Evolutionary conservation across 2,797 vertebrate genomes (phyloP).

Genomic region (Remorina albescens): DNA sequence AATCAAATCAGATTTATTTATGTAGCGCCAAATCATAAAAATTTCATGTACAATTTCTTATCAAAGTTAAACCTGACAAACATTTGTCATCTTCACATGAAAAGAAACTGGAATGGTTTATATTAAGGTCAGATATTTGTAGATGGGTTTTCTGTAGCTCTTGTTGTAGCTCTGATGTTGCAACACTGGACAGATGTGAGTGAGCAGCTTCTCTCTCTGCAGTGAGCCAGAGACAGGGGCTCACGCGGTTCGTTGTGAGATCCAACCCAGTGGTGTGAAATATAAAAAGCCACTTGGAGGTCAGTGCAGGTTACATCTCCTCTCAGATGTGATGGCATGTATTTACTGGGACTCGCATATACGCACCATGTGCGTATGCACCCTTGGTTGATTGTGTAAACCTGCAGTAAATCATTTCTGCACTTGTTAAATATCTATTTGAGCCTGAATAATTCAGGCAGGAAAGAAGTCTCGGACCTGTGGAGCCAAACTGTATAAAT

Average conservation of each 20-base stretch:
- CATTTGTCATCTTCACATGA: background rate
- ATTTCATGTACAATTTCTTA: too few species aligned
- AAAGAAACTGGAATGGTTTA: background rate
- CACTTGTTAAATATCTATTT: conserved; percentile 1
- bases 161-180: background rate
- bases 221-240: conserved; percentile 3
- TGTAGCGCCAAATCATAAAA: too few species aligned
- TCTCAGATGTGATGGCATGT: conserved; percentile 19
- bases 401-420: background rate
- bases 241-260: conserved; percentile 19
- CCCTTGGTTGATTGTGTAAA: background rate
- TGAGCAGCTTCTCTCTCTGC: background rate
- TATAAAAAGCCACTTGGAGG: conserved; percentile 26
- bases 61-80: too few species aligned
- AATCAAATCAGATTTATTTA: too few species aligned
- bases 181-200: background rate
- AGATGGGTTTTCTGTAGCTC: background rate
- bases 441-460: background rate
- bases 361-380: too few species aligned
- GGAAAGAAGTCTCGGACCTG: too few species aligned
- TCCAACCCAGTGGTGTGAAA: conserved; percentile 19
- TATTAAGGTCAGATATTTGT: too few species aligned
- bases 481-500: background rate
- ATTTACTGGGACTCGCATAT: conserved; percentile 13
- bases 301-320: conserved; percentile 10